These are phyloP conservation scores for Gortyna flavago DNA, from an alignment of 2,888 invertebrate genomes.

Conservation along the genomic window DNA sequence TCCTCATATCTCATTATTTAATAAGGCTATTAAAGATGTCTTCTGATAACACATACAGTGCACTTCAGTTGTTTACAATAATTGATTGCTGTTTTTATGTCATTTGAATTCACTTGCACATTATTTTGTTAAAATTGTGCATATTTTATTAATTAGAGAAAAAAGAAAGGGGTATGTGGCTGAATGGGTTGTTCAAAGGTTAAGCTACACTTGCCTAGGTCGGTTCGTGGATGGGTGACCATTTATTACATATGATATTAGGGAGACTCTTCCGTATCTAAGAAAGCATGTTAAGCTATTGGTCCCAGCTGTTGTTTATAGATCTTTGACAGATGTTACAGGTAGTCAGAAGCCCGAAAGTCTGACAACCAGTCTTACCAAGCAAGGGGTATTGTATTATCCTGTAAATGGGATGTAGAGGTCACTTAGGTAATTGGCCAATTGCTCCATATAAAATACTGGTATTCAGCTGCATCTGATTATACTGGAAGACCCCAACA, in stretches of 20 bases:
- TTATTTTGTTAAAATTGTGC: neutral
- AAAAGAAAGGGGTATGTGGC: neutral
- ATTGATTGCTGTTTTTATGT: conserved; percentile 15
- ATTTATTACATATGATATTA: neutral
- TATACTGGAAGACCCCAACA: no score
- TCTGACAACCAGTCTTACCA: neutral
- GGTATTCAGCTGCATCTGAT: no score
- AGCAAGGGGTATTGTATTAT: neutral
- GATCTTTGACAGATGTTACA: neutral
- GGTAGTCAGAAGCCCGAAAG: neutral
- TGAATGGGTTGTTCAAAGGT: no score
- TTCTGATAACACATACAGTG: conserved; percentile 17
- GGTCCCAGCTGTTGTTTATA: neutral
- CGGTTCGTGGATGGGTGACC: neutral
- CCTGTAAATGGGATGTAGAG: neutral
- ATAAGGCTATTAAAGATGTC: conserved; percentile 18
- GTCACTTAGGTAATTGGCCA: neutral
- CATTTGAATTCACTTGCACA: neutral
- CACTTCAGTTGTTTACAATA: conserved; percentile 17
- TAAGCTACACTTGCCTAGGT: neutral
- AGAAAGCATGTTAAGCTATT: neutral
- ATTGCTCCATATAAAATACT: neutral
- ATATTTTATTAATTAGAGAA: neutral
- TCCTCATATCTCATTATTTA: conserved; percentile 30
- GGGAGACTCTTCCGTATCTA: neutral